Percentiles rank a stretch among this genome's conserved stretches.
Conservation (phyloP, 2,797 vertebrate genomes). For the Phataginus tetradactyla region DNA sequence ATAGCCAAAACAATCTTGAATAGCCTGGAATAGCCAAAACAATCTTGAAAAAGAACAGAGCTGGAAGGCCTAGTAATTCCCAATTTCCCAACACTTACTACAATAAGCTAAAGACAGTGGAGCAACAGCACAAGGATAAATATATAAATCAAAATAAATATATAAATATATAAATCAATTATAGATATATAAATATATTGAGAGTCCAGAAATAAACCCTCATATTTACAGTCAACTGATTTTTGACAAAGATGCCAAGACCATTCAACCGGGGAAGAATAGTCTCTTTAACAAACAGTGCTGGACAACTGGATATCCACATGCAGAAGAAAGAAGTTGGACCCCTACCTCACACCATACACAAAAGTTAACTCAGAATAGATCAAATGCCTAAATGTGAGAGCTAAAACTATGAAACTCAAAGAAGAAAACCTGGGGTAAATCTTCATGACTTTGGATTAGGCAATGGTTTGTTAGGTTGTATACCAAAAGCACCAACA, state of each 20-base stretch:
- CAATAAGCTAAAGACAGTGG: neutral
- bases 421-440: neutral
- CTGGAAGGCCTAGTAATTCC: neutral
- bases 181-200: neutral
- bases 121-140: neutral
- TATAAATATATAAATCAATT: neutral
- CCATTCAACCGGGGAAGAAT: neutral
- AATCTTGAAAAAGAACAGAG: neutral
- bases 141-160: neutral
- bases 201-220: neutral
- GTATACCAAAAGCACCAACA: slow-evolving; percentile 10
- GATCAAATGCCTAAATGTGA: slow-evolving; percentile 33
- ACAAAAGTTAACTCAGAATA: slow-evolving; percentile 12
- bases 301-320: neutral
- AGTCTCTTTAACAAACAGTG: slow-evolving; percentile 20
- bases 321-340: neutral
- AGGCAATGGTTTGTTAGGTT: neutral
- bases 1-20: neutral
- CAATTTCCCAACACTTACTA: neutral
- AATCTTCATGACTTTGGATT: neutral
- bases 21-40: no score
- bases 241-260: neutral
- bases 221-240: neutral
- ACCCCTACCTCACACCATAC: neutral
- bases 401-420: slow-evolving; percentile 4